Evolutionary conservation across 2,888 invertebrate species (phyloP).

Genomic region (Anodontia alba): DNA sequence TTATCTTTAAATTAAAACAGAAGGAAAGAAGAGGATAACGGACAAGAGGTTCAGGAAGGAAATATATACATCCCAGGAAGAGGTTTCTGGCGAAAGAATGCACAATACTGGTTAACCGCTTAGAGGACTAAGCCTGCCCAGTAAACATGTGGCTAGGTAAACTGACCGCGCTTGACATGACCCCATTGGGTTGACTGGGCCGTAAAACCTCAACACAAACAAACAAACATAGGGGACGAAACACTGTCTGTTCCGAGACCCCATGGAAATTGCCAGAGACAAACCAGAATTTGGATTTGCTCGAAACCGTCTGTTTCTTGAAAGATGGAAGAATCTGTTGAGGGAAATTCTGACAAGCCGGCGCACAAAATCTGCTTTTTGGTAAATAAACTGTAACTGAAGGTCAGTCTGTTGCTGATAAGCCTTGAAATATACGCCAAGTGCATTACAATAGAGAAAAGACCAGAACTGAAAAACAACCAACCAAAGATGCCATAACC

Average conservation of each 20-base stretch:
- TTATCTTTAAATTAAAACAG: background rate
- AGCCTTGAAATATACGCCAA: background rate
- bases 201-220: no score
- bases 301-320: background rate
- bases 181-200: no score
- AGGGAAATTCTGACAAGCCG: background rate
- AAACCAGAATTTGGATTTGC: background rate
- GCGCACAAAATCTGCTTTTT: background rate
- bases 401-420: background rate
- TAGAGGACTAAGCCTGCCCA: no score
- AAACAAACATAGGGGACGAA: background rate
- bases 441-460: constrained; percentile 5
- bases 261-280: background rate
- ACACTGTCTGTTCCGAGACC: background rate
- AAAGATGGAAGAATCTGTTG: background rate
- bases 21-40: background rate
- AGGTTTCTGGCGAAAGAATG: background rate
- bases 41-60: constrained; percentile 2
- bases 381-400: background rate
- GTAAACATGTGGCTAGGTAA: no score
- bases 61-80: background rate
- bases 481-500: constrained; percentile 7
- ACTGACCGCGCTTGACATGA: no score
- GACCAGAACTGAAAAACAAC: background rate
- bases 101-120: no score